Conservation (phyloP, 2,888 invertebrate species). For the Drosophila colorata region DNA sequence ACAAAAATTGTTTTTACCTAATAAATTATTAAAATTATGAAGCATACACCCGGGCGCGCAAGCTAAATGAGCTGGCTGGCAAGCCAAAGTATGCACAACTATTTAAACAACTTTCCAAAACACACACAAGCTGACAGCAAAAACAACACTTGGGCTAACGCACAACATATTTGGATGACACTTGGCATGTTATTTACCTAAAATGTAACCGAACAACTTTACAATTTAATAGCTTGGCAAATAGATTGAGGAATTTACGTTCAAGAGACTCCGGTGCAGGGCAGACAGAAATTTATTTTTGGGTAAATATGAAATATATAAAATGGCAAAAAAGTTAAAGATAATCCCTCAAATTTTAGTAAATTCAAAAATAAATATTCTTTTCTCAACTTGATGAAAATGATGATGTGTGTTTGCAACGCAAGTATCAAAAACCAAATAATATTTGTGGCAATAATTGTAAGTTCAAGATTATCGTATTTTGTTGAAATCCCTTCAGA, state of each 20-base stretch:
- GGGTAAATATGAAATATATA: not conserved
- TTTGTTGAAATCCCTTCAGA: no score
- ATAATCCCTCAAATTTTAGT: not conserved
- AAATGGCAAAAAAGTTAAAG: not conserved
- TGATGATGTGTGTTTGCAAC: no score
- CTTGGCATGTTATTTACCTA: slow-evolving; percentile 5
- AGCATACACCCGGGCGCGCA: slow-evolving; percentile 35
- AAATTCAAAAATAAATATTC: no score
- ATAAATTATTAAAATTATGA: slow-evolving; percentile 56
- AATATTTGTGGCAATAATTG: no score
- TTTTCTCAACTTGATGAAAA: no score
- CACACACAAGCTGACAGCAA: not conserved
- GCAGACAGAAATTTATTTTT: not conserved
- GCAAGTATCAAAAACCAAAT: no score
- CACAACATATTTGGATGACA: slow-evolving; percentile 7
- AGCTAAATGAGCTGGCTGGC: slow-evolving; percentile 22
- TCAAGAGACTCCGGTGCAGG: not conserved
- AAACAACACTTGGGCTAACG: not conserved
- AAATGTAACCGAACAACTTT: slow-evolving; percentile 1
- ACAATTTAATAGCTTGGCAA: slow-evolving; percentile 11
- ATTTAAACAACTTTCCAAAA: slow-evolving; percentile 37
- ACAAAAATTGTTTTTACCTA: slow-evolving; percentile 35
- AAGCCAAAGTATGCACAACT: slow-evolving; percentile 36
- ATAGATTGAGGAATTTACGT: not conserved
- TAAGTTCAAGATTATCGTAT: no score